Conservation (phyloP, 2,888 invertebrate species). For the Drosophila buzzatii region DNA sequence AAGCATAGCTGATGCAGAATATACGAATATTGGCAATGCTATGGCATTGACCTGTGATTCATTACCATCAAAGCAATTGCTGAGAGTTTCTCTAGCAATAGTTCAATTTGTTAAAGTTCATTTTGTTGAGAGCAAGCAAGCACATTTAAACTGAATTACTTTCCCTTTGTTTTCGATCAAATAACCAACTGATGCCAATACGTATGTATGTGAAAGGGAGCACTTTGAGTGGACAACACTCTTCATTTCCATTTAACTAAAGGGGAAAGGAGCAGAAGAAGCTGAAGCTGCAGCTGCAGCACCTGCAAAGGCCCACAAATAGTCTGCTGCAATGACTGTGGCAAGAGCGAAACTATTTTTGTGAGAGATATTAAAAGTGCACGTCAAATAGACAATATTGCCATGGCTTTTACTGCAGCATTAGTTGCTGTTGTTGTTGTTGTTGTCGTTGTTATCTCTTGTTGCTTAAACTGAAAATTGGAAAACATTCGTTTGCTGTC, state of each 20-base stretch:
- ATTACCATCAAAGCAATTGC: neutral
- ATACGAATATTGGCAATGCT: neutral
- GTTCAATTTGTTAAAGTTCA: neutral
- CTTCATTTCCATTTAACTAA: neutral
- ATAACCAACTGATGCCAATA: conserved; percentile 37
- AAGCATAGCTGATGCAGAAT: neutral
- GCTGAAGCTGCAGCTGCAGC: neutral
- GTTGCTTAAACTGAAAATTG: conserved; percentile 64
- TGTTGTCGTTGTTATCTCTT: conserved; percentile 36
- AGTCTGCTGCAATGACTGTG: neutral
- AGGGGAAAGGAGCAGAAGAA: neutral
- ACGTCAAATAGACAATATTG: conserved; percentile 74
- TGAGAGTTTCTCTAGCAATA: neutral
- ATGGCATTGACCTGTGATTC: neutral
- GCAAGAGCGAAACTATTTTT: conserved; percentile 36
- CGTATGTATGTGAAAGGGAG: conserved; percentile 22
- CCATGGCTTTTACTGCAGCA: conserved; percentile 33
- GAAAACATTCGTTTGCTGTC: conserved; percentile 51
- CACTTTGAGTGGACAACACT: conserved; percentile 10
- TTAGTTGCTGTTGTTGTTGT: conserved; percentile 27
- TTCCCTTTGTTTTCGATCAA: conserved; percentile 18
- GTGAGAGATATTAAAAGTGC: conserved; percentile 74
- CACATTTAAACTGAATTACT: neutral
- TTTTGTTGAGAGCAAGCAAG: neutral
- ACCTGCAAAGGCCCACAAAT: conserved; percentile 9